Conservation (phyloP, 2,113 vertebrate genomes). For the Neogobius melanostomus region DNA sequence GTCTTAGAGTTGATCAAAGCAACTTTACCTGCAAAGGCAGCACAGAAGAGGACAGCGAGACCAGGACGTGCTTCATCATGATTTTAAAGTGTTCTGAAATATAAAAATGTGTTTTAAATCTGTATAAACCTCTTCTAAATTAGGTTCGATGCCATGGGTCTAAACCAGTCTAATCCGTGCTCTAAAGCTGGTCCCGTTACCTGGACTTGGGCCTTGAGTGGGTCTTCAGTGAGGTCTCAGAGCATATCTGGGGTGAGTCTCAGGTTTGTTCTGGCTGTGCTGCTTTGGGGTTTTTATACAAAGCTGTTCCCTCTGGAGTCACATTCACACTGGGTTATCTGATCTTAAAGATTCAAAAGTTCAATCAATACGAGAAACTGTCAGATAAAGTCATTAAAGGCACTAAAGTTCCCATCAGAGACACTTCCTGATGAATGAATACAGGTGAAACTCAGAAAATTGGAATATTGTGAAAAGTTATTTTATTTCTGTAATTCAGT, state of each 20-base stretch:
- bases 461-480: too few relatives aligned
- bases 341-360: too few relatives aligned
- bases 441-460: too few relatives aligned
- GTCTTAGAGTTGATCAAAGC: neutral
- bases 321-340: neutral
- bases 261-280: neutral
- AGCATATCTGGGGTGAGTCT: neutral
- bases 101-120: neutral
- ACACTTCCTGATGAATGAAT: too few relatives aligned
- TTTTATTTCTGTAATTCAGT: too few relatives aligned
- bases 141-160: neutral
- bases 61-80: conserved; percentile 29
- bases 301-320: neutral
- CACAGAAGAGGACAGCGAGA: conserved; percentile 22
- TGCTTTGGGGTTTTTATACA: neutral
- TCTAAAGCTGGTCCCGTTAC: neutral
- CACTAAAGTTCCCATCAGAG: too few relatives aligned
- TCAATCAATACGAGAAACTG: too few relatives aligned
- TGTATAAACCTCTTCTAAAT: neutral
- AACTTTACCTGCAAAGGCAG: conserved; percentile 24
- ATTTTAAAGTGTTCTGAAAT: too few relatives aligned
- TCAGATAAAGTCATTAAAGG: too few relatives aligned
- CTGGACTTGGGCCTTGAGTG: neutral
- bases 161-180: neutral
- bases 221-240: neutral